Percentiles rank a stretch among this genome's conserved stretches.
phyloP scores from a whole-genome alignment of 2,888 invertebrate species.

The Caenorhabditis sp. region DNA sequence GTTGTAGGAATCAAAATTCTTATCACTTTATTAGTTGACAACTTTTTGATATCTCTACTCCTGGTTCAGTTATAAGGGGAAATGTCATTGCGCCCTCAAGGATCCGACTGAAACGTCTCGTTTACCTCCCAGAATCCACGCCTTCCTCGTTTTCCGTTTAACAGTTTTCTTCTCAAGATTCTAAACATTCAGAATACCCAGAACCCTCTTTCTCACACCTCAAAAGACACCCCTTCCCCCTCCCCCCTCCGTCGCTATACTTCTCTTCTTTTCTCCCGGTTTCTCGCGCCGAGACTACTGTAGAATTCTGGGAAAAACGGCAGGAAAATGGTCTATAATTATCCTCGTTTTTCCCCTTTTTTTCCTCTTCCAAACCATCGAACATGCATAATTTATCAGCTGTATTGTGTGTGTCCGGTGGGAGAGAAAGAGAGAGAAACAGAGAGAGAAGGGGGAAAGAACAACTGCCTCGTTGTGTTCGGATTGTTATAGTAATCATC shows the following conservation, averaged over 20 bases:
- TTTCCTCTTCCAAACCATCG: neutral
- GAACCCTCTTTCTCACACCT: neutral
- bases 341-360: neutral
- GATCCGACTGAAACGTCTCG: too few relatives aligned
- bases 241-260: too few relatives aligned
- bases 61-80: too few relatives aligned
- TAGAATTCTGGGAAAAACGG: too few relatives aligned
- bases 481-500: neutral
- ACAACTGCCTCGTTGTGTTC: neutral
- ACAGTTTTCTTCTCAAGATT: too few relatives aligned
- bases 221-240: conserved; percentile 8
- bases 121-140: too few relatives aligned
- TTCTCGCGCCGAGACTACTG: conserved; percentile 14
- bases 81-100: too few relatives aligned
- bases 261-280: too few relatives aligned
- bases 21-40: neutral
- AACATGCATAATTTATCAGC: conserved; percentile 54
- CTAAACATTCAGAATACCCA: too few relatives aligned
- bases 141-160: conserved; percentile 14
- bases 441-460: neutral
- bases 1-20: neutral
- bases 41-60: neutral
- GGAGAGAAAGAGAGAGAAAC: conserved; percentile 28
- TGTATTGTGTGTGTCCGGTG: conserved; percentile 32
- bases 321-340: neutral